A percentile compares a stretch with the other conserved stretches of the same genome.
phyloP scores from a whole-genome alignment of 2,797 vertebrate genomes.

The Synanceia verrucosa region DNA sequence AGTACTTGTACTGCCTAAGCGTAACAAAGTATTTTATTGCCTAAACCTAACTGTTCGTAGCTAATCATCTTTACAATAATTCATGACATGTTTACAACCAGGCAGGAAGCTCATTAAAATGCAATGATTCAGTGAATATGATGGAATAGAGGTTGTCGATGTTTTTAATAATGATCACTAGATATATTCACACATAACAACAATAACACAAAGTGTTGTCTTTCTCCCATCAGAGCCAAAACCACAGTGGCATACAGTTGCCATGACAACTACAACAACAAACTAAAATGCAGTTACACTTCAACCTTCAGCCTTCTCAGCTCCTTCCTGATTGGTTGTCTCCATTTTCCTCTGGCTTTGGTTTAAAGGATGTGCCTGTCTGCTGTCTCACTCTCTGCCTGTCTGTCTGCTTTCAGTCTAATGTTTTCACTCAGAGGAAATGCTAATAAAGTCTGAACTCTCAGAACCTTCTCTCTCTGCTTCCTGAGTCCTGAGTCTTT shows the following conservation, averaged over 20 bases:
- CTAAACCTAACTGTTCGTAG: too few relatives aligned
- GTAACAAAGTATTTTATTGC: too few relatives aligned
- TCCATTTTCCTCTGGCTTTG: background rate
- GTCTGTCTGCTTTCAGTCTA: slow-evolving; percentile 5
- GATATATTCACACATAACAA: background rate
- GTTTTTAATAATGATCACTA: background rate
- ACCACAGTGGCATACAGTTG: slow-evolving; percentile 18
- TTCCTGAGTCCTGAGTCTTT: slow-evolving; percentile 1
- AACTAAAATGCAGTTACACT: slow-evolving; percentile 39
- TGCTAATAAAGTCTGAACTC: slow-evolving; percentile 70
- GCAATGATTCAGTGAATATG: too few relatives aligned
- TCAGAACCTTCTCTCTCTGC: slow-evolving; percentile 9
- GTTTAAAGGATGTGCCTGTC: background rate
- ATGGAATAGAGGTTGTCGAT: too few relatives aligned
- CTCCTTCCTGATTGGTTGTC: slow-evolving; percentile 4
- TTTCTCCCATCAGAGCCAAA: slow-evolving; percentile 31
- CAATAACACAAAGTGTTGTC: slow-evolving; percentile 19
- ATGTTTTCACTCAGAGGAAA: slow-evolving; percentile 28
- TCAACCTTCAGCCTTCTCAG: slow-evolving; percentile 3
- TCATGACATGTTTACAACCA: too few relatives aligned
- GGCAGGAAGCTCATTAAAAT: too few relatives aligned
- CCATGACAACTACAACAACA: slow-evolving; percentile 44
- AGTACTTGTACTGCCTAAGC: too few relatives aligned
- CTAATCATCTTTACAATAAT: too few relatives aligned
- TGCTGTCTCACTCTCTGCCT: slow-evolving; percentile 12